A percentile compares a stretch with the other conserved stretches of the same genome.
Evolutionary conservation across 2,888 invertebrate species (phyloP).

Genomic region (Uropetala carovei): DNA sequence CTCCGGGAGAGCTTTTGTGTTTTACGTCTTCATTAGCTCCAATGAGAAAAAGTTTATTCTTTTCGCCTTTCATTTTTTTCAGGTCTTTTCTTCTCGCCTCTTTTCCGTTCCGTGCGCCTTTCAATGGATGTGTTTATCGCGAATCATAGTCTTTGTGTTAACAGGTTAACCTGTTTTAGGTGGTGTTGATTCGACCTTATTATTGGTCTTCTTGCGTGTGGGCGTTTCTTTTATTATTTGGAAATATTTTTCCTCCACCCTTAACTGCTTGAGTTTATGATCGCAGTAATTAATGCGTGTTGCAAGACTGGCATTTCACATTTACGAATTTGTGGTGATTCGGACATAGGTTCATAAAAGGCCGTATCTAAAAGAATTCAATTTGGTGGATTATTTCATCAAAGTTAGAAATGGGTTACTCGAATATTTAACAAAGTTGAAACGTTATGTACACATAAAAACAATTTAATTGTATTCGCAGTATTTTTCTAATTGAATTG

Average conservation of each 20-base stretch:
- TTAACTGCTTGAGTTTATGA: too few species aligned
- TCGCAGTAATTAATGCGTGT: too few species aligned
- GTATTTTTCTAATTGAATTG: too few species aligned
- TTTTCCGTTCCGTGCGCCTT: background rate
- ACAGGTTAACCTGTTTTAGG: conserved; percentile 11
- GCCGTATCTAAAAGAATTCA: too few species aligned
- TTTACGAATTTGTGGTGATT: too few species aligned
- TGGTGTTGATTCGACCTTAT: background rate
- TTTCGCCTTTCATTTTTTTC: background rate
- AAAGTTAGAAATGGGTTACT: too few species aligned
- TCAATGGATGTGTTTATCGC: conserved; percentile 11
- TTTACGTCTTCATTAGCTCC: conserved; percentile 54
- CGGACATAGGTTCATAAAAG: too few species aligned
- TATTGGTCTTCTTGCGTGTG: background rate
- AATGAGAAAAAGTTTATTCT: background rate
- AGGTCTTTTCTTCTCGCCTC: background rate
- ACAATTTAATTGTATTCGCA: too few species aligned
- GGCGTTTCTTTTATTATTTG: background rate
- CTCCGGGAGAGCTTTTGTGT: background rate
- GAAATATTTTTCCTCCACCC: background rate
- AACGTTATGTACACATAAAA: too few species aligned
- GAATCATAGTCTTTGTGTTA: background rate
- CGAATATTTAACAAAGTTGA: too few species aligned
- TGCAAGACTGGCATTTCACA: too few species aligned
- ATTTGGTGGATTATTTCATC: too few species aligned